Evolutionary conservation across 2,797 vertebrate genomes (phyloP).

Genomic region (Micrastur ruficollis): DNA sequence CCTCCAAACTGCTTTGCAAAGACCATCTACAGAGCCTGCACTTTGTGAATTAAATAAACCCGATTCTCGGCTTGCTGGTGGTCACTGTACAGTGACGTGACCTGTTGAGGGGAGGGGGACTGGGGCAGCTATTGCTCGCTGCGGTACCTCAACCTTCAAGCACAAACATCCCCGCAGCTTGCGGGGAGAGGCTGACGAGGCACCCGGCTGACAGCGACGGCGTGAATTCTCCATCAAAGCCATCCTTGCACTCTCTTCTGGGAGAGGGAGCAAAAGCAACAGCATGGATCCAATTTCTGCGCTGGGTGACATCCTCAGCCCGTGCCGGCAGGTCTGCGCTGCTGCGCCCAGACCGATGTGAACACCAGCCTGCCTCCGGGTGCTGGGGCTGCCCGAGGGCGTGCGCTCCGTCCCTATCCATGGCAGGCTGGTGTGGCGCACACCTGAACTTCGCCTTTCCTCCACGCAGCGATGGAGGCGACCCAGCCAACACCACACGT

Average conservation of each 20-base stretch:
- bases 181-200: fast-evolving
- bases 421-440: no score
- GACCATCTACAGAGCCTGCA: neutral
- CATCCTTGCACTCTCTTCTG: neutral
- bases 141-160: fast-evolving
- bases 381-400: neutral
- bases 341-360: no score
- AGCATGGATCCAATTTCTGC: neutral
- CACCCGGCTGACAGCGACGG: fast-evolving
- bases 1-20: neutral
- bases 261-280: neutral
- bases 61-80: fast-evolving
- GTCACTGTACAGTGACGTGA: fast-evolving
- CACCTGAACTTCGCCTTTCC: neutral
- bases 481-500: fast-evolving
- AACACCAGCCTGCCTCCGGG: fast-evolving
- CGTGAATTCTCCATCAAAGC: neutral
- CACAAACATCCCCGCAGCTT: neutral
- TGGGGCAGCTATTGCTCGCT: neutral
- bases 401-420: fast-evolving
- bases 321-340: fast-evolving
- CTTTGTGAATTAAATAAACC: neutral
- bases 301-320: neutral
- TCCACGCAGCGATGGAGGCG: fast-evolving
- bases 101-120: neutral